Evolutionary conservation across 2,113 vertebrate species (phyloP).

Genomic region (Tylochromis polylepis): DNA sequence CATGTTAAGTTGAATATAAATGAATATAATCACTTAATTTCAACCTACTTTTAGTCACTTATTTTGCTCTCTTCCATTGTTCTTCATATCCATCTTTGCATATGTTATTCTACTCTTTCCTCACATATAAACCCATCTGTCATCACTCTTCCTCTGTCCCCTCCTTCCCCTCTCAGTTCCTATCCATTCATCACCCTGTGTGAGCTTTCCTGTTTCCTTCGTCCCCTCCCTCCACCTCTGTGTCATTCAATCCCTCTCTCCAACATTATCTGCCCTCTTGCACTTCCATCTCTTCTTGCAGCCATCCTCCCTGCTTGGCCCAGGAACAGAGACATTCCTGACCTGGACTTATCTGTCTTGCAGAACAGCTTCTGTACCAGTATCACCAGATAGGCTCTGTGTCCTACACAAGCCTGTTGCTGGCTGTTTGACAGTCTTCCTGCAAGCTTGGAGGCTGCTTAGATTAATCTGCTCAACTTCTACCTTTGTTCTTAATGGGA

Average conservation of each 20-base stretch:
- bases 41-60: not conserved
- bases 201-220: not conserved
- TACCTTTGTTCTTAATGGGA: not conserved
- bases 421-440: constrained; percentile 23
- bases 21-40: not conserved
- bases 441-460: not conserved
- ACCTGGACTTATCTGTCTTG: constrained; percentile 57
- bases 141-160: not conserved
- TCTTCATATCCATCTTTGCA: not conserved
- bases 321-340: constrained; percentile 64
- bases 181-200: constrained; percentile 3
- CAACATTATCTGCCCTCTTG: not conserved
- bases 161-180: not conserved
- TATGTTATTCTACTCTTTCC: not conserved
- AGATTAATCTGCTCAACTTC: constrained; percentile 16
- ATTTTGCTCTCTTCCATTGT: not conserved
- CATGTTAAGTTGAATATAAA: not conserved
- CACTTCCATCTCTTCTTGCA: constrained; percentile 30
- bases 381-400: not conserved
- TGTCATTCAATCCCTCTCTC: constrained; percentile 10
- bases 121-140: not conserved
- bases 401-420: constrained; percentile 33
- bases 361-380: constrained; percentile 10
- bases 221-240: not conserved
- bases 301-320: constrained; percentile 36